Percentiles rank a stretch among this genome's conserved stretches.
Conservation (phyloP, 2,888 invertebrate genomes). For the Drosophila kanekoi region DNA sequence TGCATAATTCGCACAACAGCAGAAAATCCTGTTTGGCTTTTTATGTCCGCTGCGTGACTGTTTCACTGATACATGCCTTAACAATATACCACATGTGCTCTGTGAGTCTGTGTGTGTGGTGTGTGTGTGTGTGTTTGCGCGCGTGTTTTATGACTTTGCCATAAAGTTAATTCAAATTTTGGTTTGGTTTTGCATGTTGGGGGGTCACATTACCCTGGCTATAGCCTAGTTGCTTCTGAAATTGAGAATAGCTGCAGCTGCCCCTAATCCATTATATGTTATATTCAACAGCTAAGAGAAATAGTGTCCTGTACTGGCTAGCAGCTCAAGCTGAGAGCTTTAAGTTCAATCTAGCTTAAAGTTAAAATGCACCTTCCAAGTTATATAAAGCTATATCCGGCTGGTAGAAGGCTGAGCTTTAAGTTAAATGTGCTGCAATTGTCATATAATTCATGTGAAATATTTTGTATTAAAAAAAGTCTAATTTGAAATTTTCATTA, state of each 20-base stretch:
- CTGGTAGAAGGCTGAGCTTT: too few relatives aligned
- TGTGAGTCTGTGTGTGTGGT: conserved; percentile 17
- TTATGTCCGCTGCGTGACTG: conserved; percentile 73
- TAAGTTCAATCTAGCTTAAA: not conserved
- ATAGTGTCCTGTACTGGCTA: too few relatives aligned
- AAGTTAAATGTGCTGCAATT: too few relatives aligned
- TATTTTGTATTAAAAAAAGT: too few relatives aligned
- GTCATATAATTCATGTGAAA: too few relatives aligned
- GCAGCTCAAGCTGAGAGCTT: not conserved
- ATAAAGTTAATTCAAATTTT: conserved; percentile 41
- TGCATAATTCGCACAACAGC: conserved; percentile 58
- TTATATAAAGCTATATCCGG: too few relatives aligned
- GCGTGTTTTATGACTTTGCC: conserved; percentile 62
- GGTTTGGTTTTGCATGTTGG: conserved; percentile 23
- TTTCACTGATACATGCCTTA: conserved; percentile 54
- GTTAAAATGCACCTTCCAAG: not conserved
- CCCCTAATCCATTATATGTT: conserved; percentile 10
- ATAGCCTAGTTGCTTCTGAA: conserved; percentile 8
- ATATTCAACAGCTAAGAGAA: conserved; percentile 20
- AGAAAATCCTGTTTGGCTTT: conserved; percentile 67
- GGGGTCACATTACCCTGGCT: not conserved
- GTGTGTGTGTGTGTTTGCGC: conserved; percentile 10
- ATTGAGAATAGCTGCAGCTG: conserved; percentile 12
- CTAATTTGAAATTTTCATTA: too few relatives aligned
- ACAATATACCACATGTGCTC: conserved; percentile 24